phyloP scores from a whole-genome alignment of 2,797 vertebrate genomes.

The Paguma larvata region DNA sequence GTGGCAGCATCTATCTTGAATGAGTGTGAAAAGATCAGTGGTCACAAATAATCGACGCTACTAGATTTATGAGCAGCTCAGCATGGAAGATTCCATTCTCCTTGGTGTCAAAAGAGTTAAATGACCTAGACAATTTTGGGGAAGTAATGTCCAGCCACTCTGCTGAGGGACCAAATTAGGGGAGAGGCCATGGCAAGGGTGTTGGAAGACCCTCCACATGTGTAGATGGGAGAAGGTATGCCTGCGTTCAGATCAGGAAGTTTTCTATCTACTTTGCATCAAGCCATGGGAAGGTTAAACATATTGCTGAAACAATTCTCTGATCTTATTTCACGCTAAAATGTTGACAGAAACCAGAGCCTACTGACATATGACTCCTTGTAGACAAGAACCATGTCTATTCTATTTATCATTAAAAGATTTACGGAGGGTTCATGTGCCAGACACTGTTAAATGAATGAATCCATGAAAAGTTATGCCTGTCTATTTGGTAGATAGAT shows the following conservation, averaged over 20 bases:
- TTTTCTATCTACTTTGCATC: background rate
- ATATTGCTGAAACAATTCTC: background rate
- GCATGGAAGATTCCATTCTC: background rate
- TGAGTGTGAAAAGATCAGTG: background rate
- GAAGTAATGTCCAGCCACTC: background rate
- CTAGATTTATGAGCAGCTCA: background rate
- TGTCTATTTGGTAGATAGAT: background rate
- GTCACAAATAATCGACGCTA: background rate
- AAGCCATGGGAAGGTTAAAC: background rate
- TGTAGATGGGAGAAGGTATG: background rate
- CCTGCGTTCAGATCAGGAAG: background rate
- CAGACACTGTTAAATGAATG: background rate
- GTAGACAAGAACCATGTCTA: background rate
- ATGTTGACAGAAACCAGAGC: background rate
- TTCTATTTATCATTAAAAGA: slow-evolving; percentile 35
- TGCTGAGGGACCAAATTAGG: background rate
- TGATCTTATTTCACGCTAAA: slow-evolving; percentile 16
- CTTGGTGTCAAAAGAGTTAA: background rate
- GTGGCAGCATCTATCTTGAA: background rate
- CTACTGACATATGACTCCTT: background rate
- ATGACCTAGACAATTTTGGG: background rate
- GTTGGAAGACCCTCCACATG: background rate
- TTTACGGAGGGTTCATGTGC: background rate
- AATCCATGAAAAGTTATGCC: slow-evolving; percentile 6
- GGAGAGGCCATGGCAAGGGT: background rate